phyloP scores from a whole-genome alignment of 2,888 invertebrate species.

The Operophtera brumata region DNA sequence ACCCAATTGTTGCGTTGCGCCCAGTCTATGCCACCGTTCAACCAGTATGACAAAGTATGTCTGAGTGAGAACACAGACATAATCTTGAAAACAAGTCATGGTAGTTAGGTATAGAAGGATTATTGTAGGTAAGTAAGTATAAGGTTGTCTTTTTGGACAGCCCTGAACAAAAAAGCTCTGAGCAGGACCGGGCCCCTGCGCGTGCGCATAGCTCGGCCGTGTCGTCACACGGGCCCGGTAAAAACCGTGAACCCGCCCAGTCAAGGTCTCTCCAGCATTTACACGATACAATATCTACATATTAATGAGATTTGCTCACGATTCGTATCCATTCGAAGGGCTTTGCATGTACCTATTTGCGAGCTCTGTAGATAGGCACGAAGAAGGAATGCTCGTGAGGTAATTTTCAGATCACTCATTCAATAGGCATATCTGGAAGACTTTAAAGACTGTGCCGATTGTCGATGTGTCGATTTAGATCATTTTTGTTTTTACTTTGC shows the following conservation, averaged over 20 bases:
- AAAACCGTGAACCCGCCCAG: slow-evolving; percentile 67
- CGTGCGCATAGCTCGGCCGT: slow-evolving; percentile 71
- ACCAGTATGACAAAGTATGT: no score
- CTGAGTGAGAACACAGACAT: no score
- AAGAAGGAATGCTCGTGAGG: neutral
- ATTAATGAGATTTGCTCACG: slow-evolving; percentile 49
- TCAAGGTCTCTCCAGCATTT: slow-evolving; percentile 67
- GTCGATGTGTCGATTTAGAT: no score
- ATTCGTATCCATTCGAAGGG: slow-evolving; percentile 38
- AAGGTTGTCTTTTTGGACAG: slow-evolving; percentile 3
- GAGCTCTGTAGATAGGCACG: neutral
- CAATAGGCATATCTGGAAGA: no score
- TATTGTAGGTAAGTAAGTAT: no score
- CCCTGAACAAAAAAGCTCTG: slow-evolving; percentile 27
- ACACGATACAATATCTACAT: slow-evolving; percentile 56
- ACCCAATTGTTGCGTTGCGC: no score
- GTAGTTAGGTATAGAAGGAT: no score
- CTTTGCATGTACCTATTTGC: slow-evolving; percentile 3
- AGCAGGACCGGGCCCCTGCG: slow-evolving; percentile 44
- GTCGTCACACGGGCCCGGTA: slow-evolving; percentile 71
- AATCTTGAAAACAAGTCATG: no score
- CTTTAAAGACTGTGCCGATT: no score
- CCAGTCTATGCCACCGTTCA: no score
- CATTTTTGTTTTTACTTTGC: no score
- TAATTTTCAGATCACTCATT: neutral